Conservation (phyloP, 2,113 vertebrate species). For the Parotia lawesii region DNA sequence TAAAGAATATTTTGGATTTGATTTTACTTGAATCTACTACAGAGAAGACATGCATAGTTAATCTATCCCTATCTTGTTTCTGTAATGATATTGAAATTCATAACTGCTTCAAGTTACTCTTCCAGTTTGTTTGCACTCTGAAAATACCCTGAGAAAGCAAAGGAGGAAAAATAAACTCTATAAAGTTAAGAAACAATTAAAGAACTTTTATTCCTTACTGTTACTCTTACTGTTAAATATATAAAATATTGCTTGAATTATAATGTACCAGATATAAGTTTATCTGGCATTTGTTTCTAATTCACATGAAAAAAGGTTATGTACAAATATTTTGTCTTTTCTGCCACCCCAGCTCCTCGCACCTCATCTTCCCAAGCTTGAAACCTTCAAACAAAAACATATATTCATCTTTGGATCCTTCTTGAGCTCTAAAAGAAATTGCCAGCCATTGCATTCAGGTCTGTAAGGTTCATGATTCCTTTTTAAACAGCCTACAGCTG, state of each 20-base stretch:
- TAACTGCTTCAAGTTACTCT: background rate
- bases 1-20: background rate
- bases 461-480: background rate
- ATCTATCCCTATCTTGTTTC: background rate
- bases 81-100: background rate
- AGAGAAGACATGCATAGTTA: background rate
- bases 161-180: background rate
- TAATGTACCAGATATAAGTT: background rate
- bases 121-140: background rate
- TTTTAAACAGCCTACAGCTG: background rate
- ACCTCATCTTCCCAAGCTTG: background rate
- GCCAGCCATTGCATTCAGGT: background rate
- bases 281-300: background rate
- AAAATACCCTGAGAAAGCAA: background rate
- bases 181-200: background rate
- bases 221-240: background rate
- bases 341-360: rapidly evolving
- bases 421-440: background rate
- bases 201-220: background rate
- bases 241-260: background rate
- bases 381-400: background rate
- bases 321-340: background rate
- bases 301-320: background rate
- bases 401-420: background rate
- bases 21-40: background rate